These are phyloP conservation scores for Litocranius walleri DNA, from an alignment of 2,113 vertebrate genomes.

Conservation along the genomic window DNA sequence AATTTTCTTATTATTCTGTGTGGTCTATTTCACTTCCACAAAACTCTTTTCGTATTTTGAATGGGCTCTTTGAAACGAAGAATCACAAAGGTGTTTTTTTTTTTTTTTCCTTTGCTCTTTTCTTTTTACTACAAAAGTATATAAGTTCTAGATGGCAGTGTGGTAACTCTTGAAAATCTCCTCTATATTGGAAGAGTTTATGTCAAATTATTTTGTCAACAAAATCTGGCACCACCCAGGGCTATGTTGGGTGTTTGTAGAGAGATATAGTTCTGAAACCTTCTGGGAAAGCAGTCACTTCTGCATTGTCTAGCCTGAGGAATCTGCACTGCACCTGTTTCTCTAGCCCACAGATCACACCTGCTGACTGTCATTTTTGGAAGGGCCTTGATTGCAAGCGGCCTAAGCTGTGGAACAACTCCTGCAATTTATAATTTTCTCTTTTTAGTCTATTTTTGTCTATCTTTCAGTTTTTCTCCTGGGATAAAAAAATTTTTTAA, in stretches of 20 bases:
- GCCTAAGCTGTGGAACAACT: not conserved
- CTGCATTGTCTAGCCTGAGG: not conserved
- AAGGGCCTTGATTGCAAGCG: conserved; percentile 53
- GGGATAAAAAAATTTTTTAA: not conserved
- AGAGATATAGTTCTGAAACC: not conserved
- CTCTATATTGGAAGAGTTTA: not conserved
- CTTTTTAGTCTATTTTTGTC: not conserved
- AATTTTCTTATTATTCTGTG: not conserved
- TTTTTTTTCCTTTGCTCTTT: not conserved
- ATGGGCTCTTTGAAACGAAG: not conserved
- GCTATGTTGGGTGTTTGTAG: not conserved
- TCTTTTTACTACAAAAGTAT: not conserved
- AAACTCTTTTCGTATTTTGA: not conserved
- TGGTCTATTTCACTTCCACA: not conserved
- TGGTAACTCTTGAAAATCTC: not conserved
- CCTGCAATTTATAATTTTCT: not conserved
- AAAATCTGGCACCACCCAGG: not conserved
- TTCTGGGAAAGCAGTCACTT: conserved; percentile 20
- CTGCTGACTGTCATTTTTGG: conserved; percentile 43
- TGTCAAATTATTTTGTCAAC: conserved; percentile 36
- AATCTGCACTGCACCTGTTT: not conserved
- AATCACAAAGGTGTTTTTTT: not conserved
- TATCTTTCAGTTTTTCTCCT: not conserved
- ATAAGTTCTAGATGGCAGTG: not conserved
- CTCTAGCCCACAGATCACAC: not conserved